Base-by-base conservation (phyloP, 2,113 vertebrate species). In the Butorides virescens region DNA sequence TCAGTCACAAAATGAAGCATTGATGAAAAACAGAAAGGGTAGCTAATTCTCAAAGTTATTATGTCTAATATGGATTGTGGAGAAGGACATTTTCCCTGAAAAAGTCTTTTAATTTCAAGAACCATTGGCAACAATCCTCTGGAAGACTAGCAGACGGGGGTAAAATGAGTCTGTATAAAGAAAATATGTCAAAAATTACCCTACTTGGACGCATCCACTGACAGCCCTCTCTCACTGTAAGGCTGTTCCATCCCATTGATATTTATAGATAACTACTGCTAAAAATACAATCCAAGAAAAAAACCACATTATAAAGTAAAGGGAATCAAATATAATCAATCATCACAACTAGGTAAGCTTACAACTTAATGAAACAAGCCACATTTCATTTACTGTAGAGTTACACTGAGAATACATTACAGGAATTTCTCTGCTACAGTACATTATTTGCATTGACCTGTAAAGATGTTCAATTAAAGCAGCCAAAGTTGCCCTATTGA, bases 401-500 rank as follows among this genome's bases (percentile, higher is more conserved):
- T 63, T 83, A 79, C 25, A 74, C 30, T 27, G 20, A 79, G 74
- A 86, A 68, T 17, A 63, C 21, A 52, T 85, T 27, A 73, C 27
- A 75, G 46, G n/a, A 74, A 70, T 53, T 80, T 92, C 39, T 88
- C 86, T 46, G 22, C 74, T 72, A 73, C 59, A 58, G 25, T 30
- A 53, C 15, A 47, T 85, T 36, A 63, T 86, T 78, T 89, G 63
- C 37, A 96, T 94, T 95, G 74, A 99, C 99, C 99, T 99, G 98
- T 99, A 99, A 85, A 99, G 98, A 92, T 99, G 99, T 93, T 99
- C 99, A 82, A 99, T 98, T 92, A 99, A 90, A 70, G 99, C 99
- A 58, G 98, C 98, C 50, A 99, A 82, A 5, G 99, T 99, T 67
- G 98, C 98, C 97, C 98, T 98, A 96, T 99, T 99, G 95, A 99